phyloP scores from a whole-genome alignment of 2,797 vertebrate species.

The Natrix natrix region DNA sequence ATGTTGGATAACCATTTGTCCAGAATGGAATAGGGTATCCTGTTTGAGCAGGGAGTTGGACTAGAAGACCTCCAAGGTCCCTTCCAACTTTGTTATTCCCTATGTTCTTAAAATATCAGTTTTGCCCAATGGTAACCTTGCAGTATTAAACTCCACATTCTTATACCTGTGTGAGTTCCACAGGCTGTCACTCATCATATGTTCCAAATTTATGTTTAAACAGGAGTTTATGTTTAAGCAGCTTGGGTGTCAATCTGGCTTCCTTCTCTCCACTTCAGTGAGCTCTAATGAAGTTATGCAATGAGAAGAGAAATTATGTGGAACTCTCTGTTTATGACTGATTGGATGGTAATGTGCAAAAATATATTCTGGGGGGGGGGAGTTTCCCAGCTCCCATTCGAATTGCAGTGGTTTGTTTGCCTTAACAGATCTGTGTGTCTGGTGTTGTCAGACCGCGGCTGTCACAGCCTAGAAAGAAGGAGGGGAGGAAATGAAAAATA shows the following conservation, averaged over 20 bases:
- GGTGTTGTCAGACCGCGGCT: neutral
- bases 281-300: conserved; percentile 32
- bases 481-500: neutral
- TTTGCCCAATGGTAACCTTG: neutral
- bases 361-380: neutral
- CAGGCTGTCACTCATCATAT: neutral
- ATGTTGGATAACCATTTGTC: neutral
- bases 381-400: neutral
- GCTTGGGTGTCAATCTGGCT: conserved; percentile 11
- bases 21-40: neutral
- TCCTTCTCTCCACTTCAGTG: conserved; percentile 32
- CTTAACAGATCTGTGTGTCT: neutral
- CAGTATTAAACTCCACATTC: neutral
- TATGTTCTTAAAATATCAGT: neutral
- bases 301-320: neutral
- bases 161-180: neutral
- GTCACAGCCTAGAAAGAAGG: neutral
- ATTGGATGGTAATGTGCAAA: neutral
- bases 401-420: neutral
- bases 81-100: neutral
- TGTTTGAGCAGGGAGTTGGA: neutral
- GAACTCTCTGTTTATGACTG: conserved; percentile 22
- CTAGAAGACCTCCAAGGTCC: neutral
- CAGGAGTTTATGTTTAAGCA: conserved; percentile 6
- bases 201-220: conserved; percentile 25